Evolutionary conservation across 2,797 vertebrate species (phyloP).

Genomic region (Arctocebus calabarensis): DNA sequence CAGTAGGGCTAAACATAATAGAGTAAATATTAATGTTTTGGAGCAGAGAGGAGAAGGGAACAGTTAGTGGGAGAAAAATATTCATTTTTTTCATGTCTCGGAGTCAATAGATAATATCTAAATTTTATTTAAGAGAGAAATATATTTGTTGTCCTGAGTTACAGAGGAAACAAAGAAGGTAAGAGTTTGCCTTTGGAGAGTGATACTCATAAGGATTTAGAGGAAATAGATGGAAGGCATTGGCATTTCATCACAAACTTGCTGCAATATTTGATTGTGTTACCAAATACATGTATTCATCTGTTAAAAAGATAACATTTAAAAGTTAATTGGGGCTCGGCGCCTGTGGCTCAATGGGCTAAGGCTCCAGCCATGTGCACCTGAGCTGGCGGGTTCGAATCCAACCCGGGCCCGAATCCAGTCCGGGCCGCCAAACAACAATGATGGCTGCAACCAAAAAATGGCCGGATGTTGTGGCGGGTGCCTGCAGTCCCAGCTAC

Average conservation of each 20-base stretch:
- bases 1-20: not conserved
- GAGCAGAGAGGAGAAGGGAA: not conserved
- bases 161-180: not conserved
- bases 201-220: not conserved
- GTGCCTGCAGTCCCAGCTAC: too few species aligned
- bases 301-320: not conserved
- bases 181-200: not conserved
- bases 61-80: not conserved
- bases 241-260: not conserved
- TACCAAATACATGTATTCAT: not conserved
- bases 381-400: too few species aligned
- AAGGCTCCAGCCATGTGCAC: too few species aligned
- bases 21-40: not conserved
- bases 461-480: too few species aligned
- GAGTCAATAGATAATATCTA: not conserved
- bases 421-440: too few species aligned
- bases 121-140: slow-evolving; percentile 25
- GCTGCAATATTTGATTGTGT: not conserved
- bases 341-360: too few species aligned
- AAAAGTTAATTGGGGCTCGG: not conserved
- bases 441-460: too few species aligned
- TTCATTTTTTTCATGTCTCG: not conserved
- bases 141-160: not conserved
- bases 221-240: not conserved
- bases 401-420: too few species aligned